Evolutionary conservation across 2,888 invertebrate species (phyloP).

Genomic region (Zeuzera pyrina): DNA sequence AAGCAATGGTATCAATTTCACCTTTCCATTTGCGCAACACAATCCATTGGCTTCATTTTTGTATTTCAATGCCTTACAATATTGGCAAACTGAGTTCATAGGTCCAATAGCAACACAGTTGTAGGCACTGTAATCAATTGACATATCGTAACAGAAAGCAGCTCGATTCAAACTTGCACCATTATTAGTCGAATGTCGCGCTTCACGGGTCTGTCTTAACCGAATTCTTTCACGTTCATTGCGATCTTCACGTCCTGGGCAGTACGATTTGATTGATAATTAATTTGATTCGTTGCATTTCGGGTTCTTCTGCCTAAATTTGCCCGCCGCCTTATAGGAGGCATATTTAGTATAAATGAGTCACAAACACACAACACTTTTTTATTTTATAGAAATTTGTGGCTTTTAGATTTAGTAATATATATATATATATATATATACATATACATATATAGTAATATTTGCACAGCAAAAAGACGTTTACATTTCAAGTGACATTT

Average conservation of each 20-base stretch:
- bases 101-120: conserved; percentile 16
- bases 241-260: conserved; percentile 22
- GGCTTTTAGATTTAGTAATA: no score
- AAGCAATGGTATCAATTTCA: conserved; percentile 22
- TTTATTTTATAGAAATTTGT: no score
- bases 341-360: conserved; percentile 18
- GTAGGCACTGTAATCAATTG: conserved; percentile 14
- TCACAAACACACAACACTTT: no score
- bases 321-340: conserved; percentile 19
- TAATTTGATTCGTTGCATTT: conserved; percentile 26
- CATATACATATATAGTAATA: no score
- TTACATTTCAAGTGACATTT: no score
- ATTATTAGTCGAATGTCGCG: conserved; percentile 17
- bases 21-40: conserved; percentile 23
- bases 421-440: no score
- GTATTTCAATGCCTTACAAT: conserved; percentile 25
- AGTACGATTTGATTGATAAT: conserved; percentile 26
- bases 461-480: no score
- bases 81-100: conserved; percentile 18
- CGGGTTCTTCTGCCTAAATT: conserved; percentile 25
- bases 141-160: conserved; percentile 12
- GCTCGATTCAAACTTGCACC: conserved; percentile 17
- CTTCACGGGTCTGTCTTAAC: conserved; percentile 21
- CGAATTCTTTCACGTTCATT: conserved; percentile 23
- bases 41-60: conserved; percentile 25